phyloP scores from a whole-genome alignment of 2,888 invertebrate species.

The Acrobasis suavella region DNA sequence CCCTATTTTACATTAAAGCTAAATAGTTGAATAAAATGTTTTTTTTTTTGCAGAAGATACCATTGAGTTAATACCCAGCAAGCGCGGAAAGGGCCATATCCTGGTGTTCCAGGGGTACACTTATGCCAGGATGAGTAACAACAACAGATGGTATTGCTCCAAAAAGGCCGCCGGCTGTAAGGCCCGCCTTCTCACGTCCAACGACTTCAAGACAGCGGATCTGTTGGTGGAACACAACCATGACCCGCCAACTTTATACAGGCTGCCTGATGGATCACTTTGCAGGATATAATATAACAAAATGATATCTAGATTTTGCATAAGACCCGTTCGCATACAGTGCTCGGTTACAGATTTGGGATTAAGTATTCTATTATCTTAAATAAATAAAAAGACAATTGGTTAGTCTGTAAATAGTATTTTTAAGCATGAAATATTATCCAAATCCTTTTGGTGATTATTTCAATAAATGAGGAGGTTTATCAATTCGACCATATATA shows the following conservation, averaged over 20 bases:
- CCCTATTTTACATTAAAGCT: too few relatives aligned
- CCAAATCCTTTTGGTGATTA: too few relatives aligned
- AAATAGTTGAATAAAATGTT: background rate
- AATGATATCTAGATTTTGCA: too few relatives aligned
- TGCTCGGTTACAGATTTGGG: too few relatives aligned
- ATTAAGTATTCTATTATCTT: too few relatives aligned
- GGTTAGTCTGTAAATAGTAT: too few relatives aligned
- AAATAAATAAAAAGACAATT: too few relatives aligned
- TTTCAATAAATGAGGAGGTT: too few relatives aligned
- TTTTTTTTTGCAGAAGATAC: background rate
- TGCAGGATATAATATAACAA: background rate
- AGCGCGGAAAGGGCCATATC: conserved; percentile 32
- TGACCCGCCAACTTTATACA: conserved; percentile 22
- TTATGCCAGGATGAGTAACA: conserved; percentile 36
- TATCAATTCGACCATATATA: too few relatives aligned
- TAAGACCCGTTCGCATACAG: too few relatives aligned
- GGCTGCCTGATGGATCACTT: conserved; percentile 19
- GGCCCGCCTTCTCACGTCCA: conserved; percentile 28
- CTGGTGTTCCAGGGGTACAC: conserved; percentile 38
- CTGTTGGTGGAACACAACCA: conserved; percentile 19
- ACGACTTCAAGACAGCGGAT: background rate
- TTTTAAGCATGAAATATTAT: too few relatives aligned
- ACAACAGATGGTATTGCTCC: conserved; percentile 41
- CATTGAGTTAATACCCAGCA: conserved; percentile 32
- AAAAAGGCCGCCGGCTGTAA: conserved; percentile 33